Evolutionary conservation across 2,113 vertebrate genomes (phyloP), one percentile per base, ranked within the genome.

Genomic region (Malurus cyaneus): DNA sequence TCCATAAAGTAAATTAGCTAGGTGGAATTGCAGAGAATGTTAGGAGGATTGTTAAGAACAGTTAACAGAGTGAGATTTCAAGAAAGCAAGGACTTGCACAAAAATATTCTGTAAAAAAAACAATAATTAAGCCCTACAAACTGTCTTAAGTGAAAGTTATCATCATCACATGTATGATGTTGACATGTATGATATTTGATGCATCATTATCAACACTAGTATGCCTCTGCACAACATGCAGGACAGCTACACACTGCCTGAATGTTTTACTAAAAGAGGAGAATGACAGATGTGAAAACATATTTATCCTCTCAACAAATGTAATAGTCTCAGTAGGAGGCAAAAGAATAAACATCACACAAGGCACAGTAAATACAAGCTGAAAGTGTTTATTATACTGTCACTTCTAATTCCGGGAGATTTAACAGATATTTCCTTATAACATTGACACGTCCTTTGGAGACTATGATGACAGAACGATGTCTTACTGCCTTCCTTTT

Each of bases 341-440:
- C 44, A 70, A 82, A 96, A 94, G 65, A 89, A 92, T 78, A 97
- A 97, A 89, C 74, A 91, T 64, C 57, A 90, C 77, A 82, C 44
- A 67, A 86, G 78, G 53, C 82, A 85, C 56, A 91, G 83, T 86
- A 91, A 97, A 97, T 93, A 93, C 71, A 72, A 96, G 73, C 28
- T 64, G 41, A 46, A 94, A 64, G 18, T 18, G 66, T 92, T 94
- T 93, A 97, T 97, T 97, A 93, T 72, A 73, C 54, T 96, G 89
- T 91, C 96, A 95, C 18, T 92, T 97, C 23, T 65, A 94, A 83
- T 96, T 86, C 42, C 21, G 60, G 20, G 26, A 81, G 26, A 83
- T 70, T 77, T 86, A 85, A 64, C 25, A 49, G 26, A 12, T 61
- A 76, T 60, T 83, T 91, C 41, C 31, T 59, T 42, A 25, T 8